phyloP scores from a whole-genome alignment of 2,888 invertebrate species.

The Andrena hattorfiana region DNA sequence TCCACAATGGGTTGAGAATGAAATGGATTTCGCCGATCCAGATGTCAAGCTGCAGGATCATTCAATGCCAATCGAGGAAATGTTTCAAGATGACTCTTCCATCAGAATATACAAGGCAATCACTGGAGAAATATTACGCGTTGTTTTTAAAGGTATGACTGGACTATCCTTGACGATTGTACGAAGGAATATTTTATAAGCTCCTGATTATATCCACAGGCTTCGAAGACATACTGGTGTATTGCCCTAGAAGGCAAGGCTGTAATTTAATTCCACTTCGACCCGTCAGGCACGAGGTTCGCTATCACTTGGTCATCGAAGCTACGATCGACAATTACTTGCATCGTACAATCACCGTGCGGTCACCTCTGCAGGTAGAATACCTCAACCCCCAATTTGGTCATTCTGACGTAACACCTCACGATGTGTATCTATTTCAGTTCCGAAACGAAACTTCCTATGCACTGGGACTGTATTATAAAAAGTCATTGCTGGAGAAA shows the following conservation, averaged over 20 bases:
- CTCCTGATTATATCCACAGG: slow-evolving; percentile 73
- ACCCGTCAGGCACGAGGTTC: slow-evolving; percentile 87
- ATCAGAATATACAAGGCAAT: slow-evolving; percentile 88
- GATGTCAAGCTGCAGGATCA: slow-evolving; percentile 57
- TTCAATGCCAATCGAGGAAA: slow-evolving; percentile 79
- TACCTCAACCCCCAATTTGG: not conserved
- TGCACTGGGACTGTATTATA: slow-evolving; percentile 91
- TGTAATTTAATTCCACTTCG: slow-evolving; percentile 89
- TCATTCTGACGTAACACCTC: not conserved
- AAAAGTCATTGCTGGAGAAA: slow-evolving; percentile 89
- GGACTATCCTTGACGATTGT: not conserved
- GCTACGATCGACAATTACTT: slow-evolving; percentile 87
- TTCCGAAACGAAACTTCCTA: slow-evolving; percentile 92
- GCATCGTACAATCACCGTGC: slow-evolving; percentile 87
- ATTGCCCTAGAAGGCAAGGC: slow-evolving; percentile 88
- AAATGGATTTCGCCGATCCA: slow-evolving; percentile 87
- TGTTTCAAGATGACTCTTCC: slow-evolving; percentile 86
- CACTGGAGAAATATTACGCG: slow-evolving; percentile 88
- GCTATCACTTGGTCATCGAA: slow-evolving; percentile 90
- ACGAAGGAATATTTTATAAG: not conserved
- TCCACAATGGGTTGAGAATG: slow-evolving; percentile 85
- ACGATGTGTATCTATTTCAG: slow-evolving; percentile 83
- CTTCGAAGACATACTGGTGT: slow-evolving; percentile 88
- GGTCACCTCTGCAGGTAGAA: slow-evolving; percentile 91
- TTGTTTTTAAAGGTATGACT: slow-evolving; percentile 87